A percentile compares a stretch with the other conserved stretches of the same genome.
Conservation (phyloP, 1,140 invertebrate genomes). For the Lasaia peninsularis region DNA sequence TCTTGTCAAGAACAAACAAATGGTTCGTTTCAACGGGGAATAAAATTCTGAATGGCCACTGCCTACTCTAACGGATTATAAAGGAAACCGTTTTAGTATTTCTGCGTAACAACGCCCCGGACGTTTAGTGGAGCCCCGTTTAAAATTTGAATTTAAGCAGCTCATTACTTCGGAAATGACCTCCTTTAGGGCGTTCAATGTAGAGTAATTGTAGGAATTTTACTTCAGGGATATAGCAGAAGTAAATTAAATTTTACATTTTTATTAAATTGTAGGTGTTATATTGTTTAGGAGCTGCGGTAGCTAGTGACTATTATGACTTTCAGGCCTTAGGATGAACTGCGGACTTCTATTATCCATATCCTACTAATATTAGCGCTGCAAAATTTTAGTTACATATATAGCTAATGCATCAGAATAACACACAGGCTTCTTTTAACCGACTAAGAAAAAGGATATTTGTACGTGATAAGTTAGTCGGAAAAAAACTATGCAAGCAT, state of each 20-base stretch:
- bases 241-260: slow-evolving; percentile 1
- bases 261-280: neutral
- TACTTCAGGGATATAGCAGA: neutral
- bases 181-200: slow-evolving; percentile 71
- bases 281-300: no score
- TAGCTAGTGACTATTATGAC: no score
- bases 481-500: no score
- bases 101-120: slow-evolving; percentile 43
- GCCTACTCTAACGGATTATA: slow-evolving; percentile 23
- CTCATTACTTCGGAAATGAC: slow-evolving; percentile 67
- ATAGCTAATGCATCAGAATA: no score
- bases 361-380: no score
- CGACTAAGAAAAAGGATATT: no score
- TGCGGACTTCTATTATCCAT: no score
- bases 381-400: no score
- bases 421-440: no score
- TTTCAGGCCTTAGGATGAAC: no score
- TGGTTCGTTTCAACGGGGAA: slow-evolving; percentile 17
- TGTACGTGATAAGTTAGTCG: no score
- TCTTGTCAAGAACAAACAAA: slow-evolving; percentile 22
- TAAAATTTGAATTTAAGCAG: slow-evolving; percentile 68
- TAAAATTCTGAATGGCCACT: slow-evolving; percentile 23
- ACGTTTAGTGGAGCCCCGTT: slow-evolving; percentile 49
- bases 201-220: slow-evolving; percentile 58
- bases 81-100: slow-evolving; percentile 39